These are phyloP conservation scores for Coecobrya sp. DNA, from an alignment of 2,888 invertebrate species.

Conservation along the genomic window DNA sequence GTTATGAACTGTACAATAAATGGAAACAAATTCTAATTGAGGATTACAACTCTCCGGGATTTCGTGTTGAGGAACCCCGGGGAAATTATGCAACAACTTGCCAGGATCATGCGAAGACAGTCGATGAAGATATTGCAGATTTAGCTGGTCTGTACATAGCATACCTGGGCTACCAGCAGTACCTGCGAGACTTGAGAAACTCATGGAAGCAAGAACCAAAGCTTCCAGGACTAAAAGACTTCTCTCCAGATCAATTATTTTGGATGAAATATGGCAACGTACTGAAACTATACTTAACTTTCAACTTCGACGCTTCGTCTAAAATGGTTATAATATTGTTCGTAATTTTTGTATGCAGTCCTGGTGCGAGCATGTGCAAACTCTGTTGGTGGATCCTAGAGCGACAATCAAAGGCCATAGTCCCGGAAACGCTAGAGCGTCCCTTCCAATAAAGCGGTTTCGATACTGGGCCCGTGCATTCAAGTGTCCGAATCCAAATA, in stretches of 20 bases:
- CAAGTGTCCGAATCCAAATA: conserved; percentile 76
- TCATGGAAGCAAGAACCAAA: conserved; percentile 71
- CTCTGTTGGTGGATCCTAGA: conserved; percentile 69
- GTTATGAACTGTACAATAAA: conserved; percentile 77
- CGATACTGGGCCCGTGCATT: conserved; percentile 74
- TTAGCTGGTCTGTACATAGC: conserved; percentile 67
- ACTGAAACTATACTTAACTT: neutral
- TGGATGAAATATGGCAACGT: conserved; percentile 81
- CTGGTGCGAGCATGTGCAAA: conserved; percentile 77
- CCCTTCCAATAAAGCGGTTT: conserved; percentile 73
- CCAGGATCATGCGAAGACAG: conserved; percentile 69
- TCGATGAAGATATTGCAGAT: conserved; percentile 79
- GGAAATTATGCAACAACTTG: conserved; percentile 76
- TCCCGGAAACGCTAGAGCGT: conserved; percentile 67
- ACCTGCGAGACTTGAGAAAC: conserved; percentile 67
- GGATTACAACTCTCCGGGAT: conserved; percentile 74
- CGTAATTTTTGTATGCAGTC: conserved; percentile 24
- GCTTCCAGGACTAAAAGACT: conserved; percentile 72
- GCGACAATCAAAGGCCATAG: conserved; percentile 49
- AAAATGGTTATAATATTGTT: too few relatives aligned
- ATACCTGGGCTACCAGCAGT: conserved; percentile 70
- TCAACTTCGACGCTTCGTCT: too few relatives aligned
- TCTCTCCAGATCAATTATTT: conserved; percentile 69
- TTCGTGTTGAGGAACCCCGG: conserved; percentile 73
- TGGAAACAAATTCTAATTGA: conserved; percentile 77